These are phyloP conservation scores for Schizopygopsis pylzovi DNA, from an alignment of 2,797 vertebrate genomes.

Conservation along the genomic window DNA sequence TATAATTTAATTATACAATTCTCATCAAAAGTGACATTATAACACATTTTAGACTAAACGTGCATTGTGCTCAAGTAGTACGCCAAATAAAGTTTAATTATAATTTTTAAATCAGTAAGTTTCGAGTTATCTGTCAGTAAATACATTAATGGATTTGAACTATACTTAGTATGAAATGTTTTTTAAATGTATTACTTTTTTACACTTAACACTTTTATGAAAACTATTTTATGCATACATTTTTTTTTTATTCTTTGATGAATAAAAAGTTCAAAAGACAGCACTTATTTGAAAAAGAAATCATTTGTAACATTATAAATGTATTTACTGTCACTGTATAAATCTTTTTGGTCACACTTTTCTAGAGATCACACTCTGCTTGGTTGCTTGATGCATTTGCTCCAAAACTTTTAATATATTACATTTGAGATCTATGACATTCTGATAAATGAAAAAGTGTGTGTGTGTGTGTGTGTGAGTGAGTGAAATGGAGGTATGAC, in stretches of 20 bases:
- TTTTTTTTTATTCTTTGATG: background rate
- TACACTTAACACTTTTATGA: background rate
- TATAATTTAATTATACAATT: too few species aligned
- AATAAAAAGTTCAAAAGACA: background rate
- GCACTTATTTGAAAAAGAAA: background rate
- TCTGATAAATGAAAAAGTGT: background rate
- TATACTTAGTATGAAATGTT: too few species aligned
- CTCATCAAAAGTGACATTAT: too few species aligned
- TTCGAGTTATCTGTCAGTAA: too few species aligned
- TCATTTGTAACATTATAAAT: background rate
- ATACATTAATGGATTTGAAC: too few species aligned
- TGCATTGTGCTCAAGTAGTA: too few species aligned
- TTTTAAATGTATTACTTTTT: too few species aligned
- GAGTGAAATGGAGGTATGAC: background rate
- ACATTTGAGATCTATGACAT: background rate
- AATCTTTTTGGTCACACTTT: background rate
- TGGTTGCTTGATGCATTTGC: constrained; percentile 2
- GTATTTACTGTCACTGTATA: background rate
- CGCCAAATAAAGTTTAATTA: too few species aligned
- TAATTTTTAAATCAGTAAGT: too few species aligned
- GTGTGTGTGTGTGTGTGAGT: too few species aligned
- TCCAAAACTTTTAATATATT: background rate
- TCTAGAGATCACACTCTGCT: background rate
- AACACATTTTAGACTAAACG: too few species aligned
- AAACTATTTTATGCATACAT: background rate